These are phyloP conservation scores for Vulpes vulpes DNA, from an alignment of 2,113 vertebrate species.

Conservation along the genomic window DNA sequence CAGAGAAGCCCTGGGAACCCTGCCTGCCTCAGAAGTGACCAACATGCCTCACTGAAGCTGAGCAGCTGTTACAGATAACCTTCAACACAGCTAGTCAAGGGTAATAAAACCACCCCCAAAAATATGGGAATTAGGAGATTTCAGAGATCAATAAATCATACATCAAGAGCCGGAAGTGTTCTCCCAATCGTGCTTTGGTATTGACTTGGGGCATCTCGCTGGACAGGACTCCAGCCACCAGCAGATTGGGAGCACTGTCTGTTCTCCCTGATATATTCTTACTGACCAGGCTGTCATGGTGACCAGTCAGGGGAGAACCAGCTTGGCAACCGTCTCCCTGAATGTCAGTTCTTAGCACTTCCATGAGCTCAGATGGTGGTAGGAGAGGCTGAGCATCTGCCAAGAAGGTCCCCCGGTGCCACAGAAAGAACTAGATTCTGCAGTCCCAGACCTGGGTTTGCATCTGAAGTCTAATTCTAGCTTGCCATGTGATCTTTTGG, in stretches of 20 bases:
- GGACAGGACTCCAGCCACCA: neutral
- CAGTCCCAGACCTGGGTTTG: neutral
- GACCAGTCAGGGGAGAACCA: neutral
- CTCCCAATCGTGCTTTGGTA: neutral
- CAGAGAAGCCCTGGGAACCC: neutral
- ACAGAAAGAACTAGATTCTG: neutral
- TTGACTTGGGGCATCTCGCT: neutral
- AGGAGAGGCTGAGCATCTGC: neutral
- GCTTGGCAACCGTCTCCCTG: neutral
- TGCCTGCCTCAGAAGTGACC: constrained; percentile 12
- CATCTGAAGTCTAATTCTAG: neutral
- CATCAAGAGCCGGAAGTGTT: neutral
- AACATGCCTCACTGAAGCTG: neutral
- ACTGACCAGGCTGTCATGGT: neutral
- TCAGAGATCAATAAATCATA: constrained; percentile 51
- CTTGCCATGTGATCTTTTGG: neutral
- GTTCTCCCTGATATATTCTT: neutral
- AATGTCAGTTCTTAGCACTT: neutral
- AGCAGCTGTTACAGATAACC: constrained; percentile 42
- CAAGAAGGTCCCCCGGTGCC: neutral
- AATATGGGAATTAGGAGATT: constrained; percentile 64
- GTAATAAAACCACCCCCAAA: constrained; percentile 28
- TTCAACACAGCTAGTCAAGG: constrained; percentile 17
- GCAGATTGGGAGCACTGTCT: neutral
- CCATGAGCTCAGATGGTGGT: neutral